Percentiles rank a stretch among this genome's conserved stretches.
Evolutionary conservation across 2,888 invertebrate species (phyloP).

Genomic region (Apocheima hispidaria): DNA sequence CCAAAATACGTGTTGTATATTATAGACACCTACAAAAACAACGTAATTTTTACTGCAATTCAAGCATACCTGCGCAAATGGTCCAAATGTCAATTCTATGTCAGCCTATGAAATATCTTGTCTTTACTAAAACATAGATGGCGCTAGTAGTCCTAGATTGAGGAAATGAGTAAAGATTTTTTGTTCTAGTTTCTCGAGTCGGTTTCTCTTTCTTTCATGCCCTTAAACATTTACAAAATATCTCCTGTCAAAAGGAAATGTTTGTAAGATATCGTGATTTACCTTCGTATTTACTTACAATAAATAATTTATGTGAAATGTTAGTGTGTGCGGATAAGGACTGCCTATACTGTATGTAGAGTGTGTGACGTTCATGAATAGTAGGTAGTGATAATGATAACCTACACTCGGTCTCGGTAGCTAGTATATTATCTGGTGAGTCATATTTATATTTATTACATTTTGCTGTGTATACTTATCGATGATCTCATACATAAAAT

Average conservation of each 20-base stretch:
- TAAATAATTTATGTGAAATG: constrained; percentile 49
- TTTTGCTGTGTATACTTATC: constrained; percentile 78
- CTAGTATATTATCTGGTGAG: constrained; percentile 78
- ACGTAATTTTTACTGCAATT: constrained; percentile 50
- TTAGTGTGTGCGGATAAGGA: constrained; percentile 56
- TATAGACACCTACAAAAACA: neutral
- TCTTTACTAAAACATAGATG: constrained; percentile 61
- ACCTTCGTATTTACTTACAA: constrained; percentile 4
- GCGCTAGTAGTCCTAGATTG: constrained; percentile 56
- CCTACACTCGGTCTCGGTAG: constrained; percentile 77
- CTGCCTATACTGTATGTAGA: constrained; percentile 62
- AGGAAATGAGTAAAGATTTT: constrained; percentile 44
- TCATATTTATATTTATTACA: constrained; percentile 86
- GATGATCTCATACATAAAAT: constrained; percentile 81
- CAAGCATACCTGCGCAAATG: constrained; percentile 63
- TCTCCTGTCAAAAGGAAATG: constrained; percentile 39
- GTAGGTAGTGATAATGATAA: constrained; percentile 72
- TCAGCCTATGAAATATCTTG: constrained; percentile 37
- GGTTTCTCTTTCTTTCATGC: constrained; percentile 64
- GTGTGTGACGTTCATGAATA: constrained; percentile 75
- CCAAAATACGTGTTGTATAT: too few species aligned
- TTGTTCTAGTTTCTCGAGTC: constrained; percentile 55
- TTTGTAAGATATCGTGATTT: constrained; percentile 25
- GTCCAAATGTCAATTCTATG: constrained; percentile 50
- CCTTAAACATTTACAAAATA: constrained; percentile 45